phyloP scores from a whole-genome alignment of 2,888 invertebrate species.

The Linnaemya tessellans region DNA sequence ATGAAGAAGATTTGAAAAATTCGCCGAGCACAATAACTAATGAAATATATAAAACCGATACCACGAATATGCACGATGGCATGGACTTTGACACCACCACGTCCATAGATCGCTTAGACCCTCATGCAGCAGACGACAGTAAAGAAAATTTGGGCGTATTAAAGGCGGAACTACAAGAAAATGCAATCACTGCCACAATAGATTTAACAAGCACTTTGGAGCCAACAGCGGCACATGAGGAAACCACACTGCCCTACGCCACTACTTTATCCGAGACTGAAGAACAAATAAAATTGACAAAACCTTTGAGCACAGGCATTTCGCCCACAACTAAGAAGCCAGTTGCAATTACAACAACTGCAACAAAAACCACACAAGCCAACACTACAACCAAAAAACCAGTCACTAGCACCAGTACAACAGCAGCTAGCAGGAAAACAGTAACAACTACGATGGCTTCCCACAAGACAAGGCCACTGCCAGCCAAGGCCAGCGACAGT shows the following conservation, averaged over 20 bases:
- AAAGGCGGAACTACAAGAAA: constrained; percentile 74
- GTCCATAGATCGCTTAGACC: constrained; percentile 71
- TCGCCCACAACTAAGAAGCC: constrained; percentile 41
- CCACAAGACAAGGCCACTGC: constrained; percentile 26
- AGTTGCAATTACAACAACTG: background rate
- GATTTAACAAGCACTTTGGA: constrained; percentile 41
- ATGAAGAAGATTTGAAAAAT: constrained; percentile 75
- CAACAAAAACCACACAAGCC: background rate
- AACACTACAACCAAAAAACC: constrained; percentile 12
- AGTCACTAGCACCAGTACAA: background rate
- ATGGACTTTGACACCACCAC: constrained; percentile 72
- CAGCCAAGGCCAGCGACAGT: background rate
- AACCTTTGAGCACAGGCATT: background rate
- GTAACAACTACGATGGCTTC: constrained; percentile 1
- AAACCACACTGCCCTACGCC: constrained; percentile 52
- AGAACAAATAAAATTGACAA: constrained; percentile 19
- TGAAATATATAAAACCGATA: constrained; percentile 47
- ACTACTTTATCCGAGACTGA: constrained; percentile 49
- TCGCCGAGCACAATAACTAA: constrained; percentile 22
- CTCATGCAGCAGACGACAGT: constrained; percentile 74
- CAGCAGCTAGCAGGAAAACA: constrained; percentile 10
- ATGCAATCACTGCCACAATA: constrained; percentile 31
- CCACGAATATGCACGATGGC: constrained; percentile 55
- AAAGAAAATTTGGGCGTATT: constrained; percentile 77
- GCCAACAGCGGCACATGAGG: constrained; percentile 2